Percentiles rank a stretch among this genome's conserved stretches.
These are phyloP conservation scores for Orcinus orca DNA, from an alignment of 2,113 vertebrate genomes.

Conservation along the genomic window DNA sequence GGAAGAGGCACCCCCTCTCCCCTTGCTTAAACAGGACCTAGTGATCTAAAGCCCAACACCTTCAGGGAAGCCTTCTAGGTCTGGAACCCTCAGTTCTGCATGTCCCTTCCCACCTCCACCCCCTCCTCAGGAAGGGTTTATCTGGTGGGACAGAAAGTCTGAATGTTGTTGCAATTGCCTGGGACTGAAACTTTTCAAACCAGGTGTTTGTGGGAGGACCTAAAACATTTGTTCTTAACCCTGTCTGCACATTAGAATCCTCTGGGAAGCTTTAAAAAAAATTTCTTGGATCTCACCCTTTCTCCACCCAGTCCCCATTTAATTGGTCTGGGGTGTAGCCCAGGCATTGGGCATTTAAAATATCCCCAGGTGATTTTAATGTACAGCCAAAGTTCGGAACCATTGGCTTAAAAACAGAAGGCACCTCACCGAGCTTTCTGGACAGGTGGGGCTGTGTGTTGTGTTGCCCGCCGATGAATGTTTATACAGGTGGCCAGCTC, in stretches of 20 bases:
- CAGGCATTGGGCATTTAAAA: not conserved
- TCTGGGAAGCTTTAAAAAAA: not conserved
- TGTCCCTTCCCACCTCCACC: not conserved
- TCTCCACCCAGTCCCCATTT: not conserved
- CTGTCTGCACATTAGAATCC: not conserved
- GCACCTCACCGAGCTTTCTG: not conserved
- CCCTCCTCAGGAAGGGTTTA: not conserved
- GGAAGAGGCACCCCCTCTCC: not conserved
- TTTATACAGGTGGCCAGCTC: not conserved
- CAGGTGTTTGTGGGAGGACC: not conserved
- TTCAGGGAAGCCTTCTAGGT: not conserved
- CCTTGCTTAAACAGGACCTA: not conserved
- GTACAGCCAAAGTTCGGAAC: not conserved
- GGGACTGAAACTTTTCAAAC: not conserved
- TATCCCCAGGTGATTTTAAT: not conserved
- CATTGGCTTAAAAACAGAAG: not conserved
- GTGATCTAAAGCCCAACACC: not conserved
- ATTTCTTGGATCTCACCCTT: not conserved
- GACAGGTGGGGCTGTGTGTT: not conserved
- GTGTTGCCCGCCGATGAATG: not conserved
- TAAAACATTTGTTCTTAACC: not conserved
- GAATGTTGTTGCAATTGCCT: not conserved
- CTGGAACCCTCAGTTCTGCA: not conserved
- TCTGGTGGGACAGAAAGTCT: not conserved
- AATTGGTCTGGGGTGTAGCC: not conserved